These are phyloP conservation scores for Drosophila suboccidentalis DNA, from an alignment of 2,888 invertebrate species.

Conservation along the genomic window DNA sequence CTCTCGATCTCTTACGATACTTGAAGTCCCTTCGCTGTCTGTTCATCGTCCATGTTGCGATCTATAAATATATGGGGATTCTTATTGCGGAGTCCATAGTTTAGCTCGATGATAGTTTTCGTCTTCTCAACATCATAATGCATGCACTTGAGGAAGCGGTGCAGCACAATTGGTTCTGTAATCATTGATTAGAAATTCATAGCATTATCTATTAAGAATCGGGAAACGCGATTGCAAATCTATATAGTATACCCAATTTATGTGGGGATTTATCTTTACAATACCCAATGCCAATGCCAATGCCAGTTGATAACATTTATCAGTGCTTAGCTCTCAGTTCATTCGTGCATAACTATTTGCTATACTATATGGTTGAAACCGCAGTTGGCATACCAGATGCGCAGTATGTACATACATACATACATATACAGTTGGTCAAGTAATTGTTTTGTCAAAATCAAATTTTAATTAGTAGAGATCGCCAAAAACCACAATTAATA, in stretches of 20 bases:
- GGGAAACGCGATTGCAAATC: background rate
- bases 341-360: background rate
- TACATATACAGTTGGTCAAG: background rate
- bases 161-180: conserved; percentile 76
- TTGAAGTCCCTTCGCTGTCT: conserved; percentile 55
- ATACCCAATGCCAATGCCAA: conserved; percentile 9
- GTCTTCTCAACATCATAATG: conserved; percentile 73
- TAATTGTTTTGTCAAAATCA: no score
- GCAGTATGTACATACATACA: background rate
- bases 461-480: background rate
- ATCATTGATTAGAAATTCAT: conserved; percentile 11
- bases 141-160: conserved; percentile 79
- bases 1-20: conserved; percentile 55
- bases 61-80: conserved; percentile 87
- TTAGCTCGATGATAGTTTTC: conserved; percentile 79
- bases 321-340: conserved; percentile 12
- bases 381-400: conserved; percentile 9
- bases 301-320: conserved; percentile 41
- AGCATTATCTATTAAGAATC: background rate
- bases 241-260: background rate
- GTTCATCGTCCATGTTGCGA: conserved; percentile 85
- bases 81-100: conserved; percentile 86
- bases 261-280: conserved; percentile 43
- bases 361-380: background rate
- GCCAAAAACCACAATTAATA: background rate